These are phyloP conservation scores for Stichodactyla mertensii DNA, from an alignment of 64 coral and sea anemone genomes.

Conservation along the genomic window DNA sequence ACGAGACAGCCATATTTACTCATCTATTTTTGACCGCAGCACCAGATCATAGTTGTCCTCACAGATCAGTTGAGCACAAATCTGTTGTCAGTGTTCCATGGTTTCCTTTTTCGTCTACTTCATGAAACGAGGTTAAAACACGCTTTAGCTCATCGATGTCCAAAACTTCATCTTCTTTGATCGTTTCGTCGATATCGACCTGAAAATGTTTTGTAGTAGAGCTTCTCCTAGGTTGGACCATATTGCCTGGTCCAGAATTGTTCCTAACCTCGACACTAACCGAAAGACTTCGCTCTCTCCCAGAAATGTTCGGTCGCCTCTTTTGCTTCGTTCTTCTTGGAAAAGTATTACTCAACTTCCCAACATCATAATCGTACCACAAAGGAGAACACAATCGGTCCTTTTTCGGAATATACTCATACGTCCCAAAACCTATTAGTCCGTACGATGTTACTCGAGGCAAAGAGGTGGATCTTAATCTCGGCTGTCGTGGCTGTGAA, in stretches of 20 bases:
- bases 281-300: constrained; percentile 1
- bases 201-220: constrained; percentile 16
- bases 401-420: constrained; percentile 1
- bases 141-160: constrained; percentile 26
- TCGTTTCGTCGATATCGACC: constrained; percentile 18
- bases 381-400: not conserved
- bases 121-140: constrained; percentile 1
- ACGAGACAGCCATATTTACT: constrained; percentile 14
- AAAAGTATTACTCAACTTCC: constrained; percentile 8
- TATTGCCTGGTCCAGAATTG: not conserved
- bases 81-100: not conserved
- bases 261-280: constrained; percentile 11
- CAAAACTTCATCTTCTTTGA: constrained; percentile 14
- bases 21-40: not conserved
- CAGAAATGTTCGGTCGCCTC: not conserved
- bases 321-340: constrained; percentile 23
- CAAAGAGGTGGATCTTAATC: constrained; percentile 2
- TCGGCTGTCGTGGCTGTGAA: not conserved
- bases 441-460: constrained; percentile 15
- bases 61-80: constrained; percentile 23
- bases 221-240: not conserved
- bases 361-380: constrained; percentile 9
- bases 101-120: not conserved
- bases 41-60: not conserved
- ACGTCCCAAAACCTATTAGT: constrained; percentile 10